Evolutionary conservation across 1,140 invertebrate genomes (phyloP).

Genomic region (Zophobas atratus): DNA sequence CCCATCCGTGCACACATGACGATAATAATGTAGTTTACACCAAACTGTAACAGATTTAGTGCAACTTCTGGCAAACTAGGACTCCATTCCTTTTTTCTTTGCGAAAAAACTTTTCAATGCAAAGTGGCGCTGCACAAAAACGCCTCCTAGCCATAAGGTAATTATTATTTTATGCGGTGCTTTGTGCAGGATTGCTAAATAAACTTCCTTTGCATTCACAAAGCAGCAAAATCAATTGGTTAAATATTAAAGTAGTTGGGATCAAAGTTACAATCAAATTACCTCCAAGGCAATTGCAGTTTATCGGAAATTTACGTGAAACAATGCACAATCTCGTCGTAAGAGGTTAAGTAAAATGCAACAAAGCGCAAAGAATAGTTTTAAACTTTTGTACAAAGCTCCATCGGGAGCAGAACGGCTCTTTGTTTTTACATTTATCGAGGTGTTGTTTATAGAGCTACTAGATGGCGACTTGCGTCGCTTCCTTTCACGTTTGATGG

Average conservation of each 20-base stretch:
- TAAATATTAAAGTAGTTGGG: conserved; percentile 22
- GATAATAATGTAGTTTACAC: neutral
- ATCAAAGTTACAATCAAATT: conserved; percentile 19
- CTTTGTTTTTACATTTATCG: conserved; percentile 9
- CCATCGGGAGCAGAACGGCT: conserved; percentile 11
- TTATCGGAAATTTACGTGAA: conserved; percentile 24
- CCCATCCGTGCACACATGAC: neutral
- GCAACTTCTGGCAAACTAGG: neutral
- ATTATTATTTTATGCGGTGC: conserved; percentile 6
- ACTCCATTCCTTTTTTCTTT: neutral
- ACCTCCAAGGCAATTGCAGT: conserved; percentile 20
- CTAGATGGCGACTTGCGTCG: conserved; percentile 25
- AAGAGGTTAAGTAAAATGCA: conserved; percentile 15
- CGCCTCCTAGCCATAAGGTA: neutral
- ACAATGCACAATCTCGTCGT: conserved; percentile 32
- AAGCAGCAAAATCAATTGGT: neutral
- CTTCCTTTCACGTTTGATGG: conserved; percentile 13
- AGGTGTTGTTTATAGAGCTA: conserved; percentile 10
- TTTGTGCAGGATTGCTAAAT: neutral
- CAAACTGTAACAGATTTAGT: conserved; percentile 14
- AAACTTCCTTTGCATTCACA: neutral
- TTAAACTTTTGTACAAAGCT: conserved; percentile 22
- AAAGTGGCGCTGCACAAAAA: conserved; percentile 14
- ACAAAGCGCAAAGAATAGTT: conserved; percentile 24
- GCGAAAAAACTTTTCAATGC: conserved; percentile 24